Conservation (phyloP, 2,113 vertebrate species). For the Alethe diademata region DNA sequence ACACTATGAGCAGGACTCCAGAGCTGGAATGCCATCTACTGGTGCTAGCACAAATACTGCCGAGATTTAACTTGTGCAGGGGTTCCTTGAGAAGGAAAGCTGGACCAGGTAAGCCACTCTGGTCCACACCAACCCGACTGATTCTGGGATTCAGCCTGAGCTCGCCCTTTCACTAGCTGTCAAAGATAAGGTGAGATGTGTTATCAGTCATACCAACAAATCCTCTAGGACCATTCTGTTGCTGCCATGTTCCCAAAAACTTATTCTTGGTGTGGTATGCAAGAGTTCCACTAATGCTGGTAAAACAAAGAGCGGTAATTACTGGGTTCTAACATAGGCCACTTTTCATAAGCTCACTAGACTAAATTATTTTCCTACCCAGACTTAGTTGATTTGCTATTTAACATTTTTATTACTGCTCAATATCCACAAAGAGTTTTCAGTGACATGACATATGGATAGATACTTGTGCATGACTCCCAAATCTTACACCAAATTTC, state of each 20-base stretch:
- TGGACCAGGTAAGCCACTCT: neutral
- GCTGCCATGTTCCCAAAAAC: neutral
- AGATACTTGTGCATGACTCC: neutral
- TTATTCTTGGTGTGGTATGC: neutral
- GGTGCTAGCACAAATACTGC: neutral
- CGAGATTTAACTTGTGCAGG: neutral
- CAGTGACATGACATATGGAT: neutral
- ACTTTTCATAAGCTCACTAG: neutral
- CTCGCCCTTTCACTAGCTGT: neutral
- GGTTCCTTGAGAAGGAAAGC: neutral
- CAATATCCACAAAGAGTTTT: neutral
- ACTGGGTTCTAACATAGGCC: neutral
- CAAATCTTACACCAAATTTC: neutral
- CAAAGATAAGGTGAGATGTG: neutral
- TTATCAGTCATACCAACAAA: neutral
- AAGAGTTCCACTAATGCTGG: neutral
- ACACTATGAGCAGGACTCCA: neutral
- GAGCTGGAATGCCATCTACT: neutral
- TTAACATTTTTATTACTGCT: neutral
- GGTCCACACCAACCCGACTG: neutral
- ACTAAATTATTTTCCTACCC: neutral
- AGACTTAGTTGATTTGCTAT: neutral
- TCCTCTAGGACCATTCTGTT: neutral
- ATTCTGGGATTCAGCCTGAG: neutral
- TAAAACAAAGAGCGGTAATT: constrained; percentile 1